Evolutionary conservation across 2,888 invertebrate species (phyloP).

Genomic region (Psylliodes chrysocephalus): DNA sequence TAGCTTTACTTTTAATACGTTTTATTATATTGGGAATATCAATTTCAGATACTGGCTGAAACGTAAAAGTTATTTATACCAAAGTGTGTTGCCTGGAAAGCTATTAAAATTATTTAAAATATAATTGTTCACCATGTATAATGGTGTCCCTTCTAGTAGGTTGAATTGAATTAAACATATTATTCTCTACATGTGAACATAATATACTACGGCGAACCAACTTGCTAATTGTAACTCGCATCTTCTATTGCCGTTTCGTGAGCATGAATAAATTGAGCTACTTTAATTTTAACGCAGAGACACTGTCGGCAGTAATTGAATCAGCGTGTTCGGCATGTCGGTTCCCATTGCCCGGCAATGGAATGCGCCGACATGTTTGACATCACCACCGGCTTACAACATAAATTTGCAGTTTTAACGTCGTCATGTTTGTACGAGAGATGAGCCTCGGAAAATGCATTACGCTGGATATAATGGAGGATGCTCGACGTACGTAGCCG

Average conservation of each 20-base stretch:
- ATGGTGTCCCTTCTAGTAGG: no score
- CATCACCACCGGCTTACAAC: conserved; percentile 33
- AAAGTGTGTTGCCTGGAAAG: no score
- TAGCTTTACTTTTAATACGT: conserved; percentile 20
- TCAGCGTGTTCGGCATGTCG: conserved; percentile 26
- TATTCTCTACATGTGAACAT: no score
- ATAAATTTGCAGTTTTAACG: conserved; percentile 46
- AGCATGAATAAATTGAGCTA: not conserved
- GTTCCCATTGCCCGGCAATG: conserved; percentile 2
- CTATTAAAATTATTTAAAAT: no score
- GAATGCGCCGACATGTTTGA: conserved; percentile 28
- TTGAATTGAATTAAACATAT: no score
- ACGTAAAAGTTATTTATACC: conserved; percentile 14
- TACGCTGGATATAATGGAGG: conserved; percentile 47
- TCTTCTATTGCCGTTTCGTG: not conserved
- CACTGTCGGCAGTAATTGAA: conserved; percentile 15
- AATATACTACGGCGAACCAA: no score
- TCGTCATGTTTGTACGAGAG: conserved; percentile 43
- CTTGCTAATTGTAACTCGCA: not conserved
- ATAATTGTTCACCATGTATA: no score
- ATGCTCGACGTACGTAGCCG: conserved; percentile 36
- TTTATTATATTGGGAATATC: conserved; percentile 20
- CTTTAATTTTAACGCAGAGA: conserved; percentile 1
- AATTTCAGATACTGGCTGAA: conserved; percentile 23
- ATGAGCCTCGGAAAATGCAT: conserved; percentile 45